Evolutionary conservation across 2,888 invertebrate genomes (phyloP), one percentile per base, ranked within the genome.

Genomic region (Acanthosepion lycidas): DNA sequence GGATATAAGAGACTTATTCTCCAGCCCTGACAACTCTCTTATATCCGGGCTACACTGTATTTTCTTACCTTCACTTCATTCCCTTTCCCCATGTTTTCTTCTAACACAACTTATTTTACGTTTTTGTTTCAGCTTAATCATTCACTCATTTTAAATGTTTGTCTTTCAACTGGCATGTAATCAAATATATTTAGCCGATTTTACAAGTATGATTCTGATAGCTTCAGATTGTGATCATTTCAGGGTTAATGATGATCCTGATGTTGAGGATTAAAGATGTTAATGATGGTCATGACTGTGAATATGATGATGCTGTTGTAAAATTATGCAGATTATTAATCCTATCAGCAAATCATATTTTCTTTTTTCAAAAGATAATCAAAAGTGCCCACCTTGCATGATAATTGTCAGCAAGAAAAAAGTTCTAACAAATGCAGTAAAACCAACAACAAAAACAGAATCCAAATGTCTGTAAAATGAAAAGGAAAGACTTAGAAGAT

Each of bases 381-480:
- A 78, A 78, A 78, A 78, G n/a, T 5, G 78, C 33, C 12, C 78
- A 33, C 33, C 78, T 78, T 78, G 78, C 78, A 78, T 78, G 78
- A 78, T 78, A 78, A 78, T 78, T 78, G 78, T 78, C 33, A 33
- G 78, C 15, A n/a, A 78, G 3, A 78, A n/a, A 15, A 33, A 78
- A 78, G 20, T 5, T 5, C n/a, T 15, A 12, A 78, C 12, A 78
- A n/a, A 33, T 3, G 12, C 0, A n/a, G 23, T 3, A 23, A 59
- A 59, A 78, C 8, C 78, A 28, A n/a, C n/a, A 12, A 8, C 12
- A 33, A n/a, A 78, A 59, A 12, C 9, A 78, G 15, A 78, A 78
- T n/a, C n/a, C 78, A n/a, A 78, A 78, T 78, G 78, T 78, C 78
- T 78, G 78, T 78, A 78, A 78, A 78, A 33, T 78, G 78, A 78